A percentile compares a stretch with the other conserved stretches of the same genome.
Conservation (phyloP, 2,888 invertebrate genomes). For the Margaritifera margaritifera region DNA sequence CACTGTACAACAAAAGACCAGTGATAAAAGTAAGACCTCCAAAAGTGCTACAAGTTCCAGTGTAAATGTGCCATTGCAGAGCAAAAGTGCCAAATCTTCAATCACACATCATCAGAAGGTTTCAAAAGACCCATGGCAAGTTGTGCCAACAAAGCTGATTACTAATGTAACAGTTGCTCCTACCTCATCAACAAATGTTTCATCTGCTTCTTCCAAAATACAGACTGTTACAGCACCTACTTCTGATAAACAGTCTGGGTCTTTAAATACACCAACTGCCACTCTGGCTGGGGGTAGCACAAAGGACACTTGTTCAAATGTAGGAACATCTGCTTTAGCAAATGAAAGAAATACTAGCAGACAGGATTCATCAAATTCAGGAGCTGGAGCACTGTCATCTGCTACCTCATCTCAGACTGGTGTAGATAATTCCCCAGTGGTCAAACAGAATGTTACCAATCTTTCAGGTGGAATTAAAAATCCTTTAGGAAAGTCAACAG, state of each 20-base stretch:
- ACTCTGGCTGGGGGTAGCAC: not conserved
- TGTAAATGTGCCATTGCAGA: slow-evolving; percentile 4
- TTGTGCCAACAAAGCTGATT: too few species aligned
- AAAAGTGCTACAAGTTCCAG: slow-evolving; percentile 1
- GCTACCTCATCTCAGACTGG: slow-evolving; percentile 2
- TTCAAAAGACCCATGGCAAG: not conserved
- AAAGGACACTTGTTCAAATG: too few species aligned
- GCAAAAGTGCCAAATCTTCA: not conserved
- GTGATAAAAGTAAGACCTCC: not conserved
- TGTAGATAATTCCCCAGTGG: slow-evolving; percentile 7
- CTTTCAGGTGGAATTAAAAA: not conserved
- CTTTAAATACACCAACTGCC: not conserved
- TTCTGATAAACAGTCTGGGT: not conserved
- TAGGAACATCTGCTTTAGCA: slow-evolving; percentile 6
- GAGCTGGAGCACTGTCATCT: not conserved
- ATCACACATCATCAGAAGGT: not conserved
- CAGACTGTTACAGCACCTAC: not conserved
- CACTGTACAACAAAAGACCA: not conserved
- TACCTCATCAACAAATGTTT: too few species aligned
- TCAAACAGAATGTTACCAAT: not conserved
- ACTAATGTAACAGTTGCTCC: too few species aligned
- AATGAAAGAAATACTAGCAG: slow-evolving; percentile 1
- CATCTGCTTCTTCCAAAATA: too few species aligned
- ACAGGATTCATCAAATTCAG: too few species aligned
- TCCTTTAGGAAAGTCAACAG: too few species aligned